Conservation (phyloP, 1,140 invertebrate species). For the Drepana arcuata region DNA sequence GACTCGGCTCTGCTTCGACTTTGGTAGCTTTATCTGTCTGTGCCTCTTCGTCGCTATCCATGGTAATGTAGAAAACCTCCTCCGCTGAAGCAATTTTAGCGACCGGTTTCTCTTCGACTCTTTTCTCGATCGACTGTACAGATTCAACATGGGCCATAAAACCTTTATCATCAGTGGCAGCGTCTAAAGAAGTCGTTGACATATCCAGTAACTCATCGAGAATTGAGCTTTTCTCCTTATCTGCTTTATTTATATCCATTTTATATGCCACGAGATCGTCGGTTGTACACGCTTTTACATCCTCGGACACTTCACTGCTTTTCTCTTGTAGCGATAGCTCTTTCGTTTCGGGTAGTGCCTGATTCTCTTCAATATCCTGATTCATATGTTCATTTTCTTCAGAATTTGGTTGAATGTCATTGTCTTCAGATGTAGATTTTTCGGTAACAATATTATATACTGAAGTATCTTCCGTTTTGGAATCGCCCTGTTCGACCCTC, state of each 20-base stretch:
- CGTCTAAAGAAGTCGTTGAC: slow-evolving; percentile 21
- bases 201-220: slow-evolving; percentile 35
- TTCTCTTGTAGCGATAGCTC: too few species aligned
- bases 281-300: too few species aligned
- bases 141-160: neutral
- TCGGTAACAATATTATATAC: too few species aligned
- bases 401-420: neutral
- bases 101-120: neutral
- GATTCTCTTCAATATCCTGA: neutral
- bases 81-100: slow-evolving; percentile 10
- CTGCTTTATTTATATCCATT: too few species aligned
- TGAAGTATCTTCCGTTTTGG: slow-evolving; percentile 2
- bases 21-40: slow-evolving; percentile 3
- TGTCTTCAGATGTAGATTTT: too few species aligned
- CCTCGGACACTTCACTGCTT: too few species aligned
- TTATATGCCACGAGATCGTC: too few species aligned
- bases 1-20: too few species aligned
- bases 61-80: slow-evolving; percentile 25
- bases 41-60: slow-evolving; percentile 18
- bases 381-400: neutral
- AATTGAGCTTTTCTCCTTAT: slow-evolving; percentile 16
- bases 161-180: slow-evolving; percentile 11
- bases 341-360: too few species aligned
- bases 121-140: neutral
- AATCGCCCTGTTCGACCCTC: slow-evolving; percentile 4